Base-by-base conservation (phyloP, 2,888 invertebrate species). In the Dendrolimus houi region DNA sequence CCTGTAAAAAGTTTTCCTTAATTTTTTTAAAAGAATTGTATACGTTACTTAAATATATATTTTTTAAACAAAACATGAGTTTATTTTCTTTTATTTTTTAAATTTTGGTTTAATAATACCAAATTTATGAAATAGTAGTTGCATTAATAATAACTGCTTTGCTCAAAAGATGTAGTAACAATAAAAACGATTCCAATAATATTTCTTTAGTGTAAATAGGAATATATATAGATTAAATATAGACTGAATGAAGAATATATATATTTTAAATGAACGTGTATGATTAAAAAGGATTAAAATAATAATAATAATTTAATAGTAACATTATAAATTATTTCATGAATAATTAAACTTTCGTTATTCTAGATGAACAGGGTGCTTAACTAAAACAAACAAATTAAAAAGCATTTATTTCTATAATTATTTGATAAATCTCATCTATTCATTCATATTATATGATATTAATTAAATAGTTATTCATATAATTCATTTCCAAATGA, bases 191-290 rank as follows among this genome's bases (percentile, higher is more conserved):
- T 56, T 47, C n/a, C 61, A 58, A 68, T 54, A 64, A 52, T 58
- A 60, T 55, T 57, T 53, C 58, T 62, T 61, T 52, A 56, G 64
- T 62, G 69, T 60, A 54, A 12, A 53, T 14, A 53, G 17, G 9
- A 42, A 47, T 55, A 29, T 40, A 29, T 40, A 52, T 52, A 52
- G 40, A 52, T 40, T 40, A 1, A 52, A 29, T 55, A 52, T 55
- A 52, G 55, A 47, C 47, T 47, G 47, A 47, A 47, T 9, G 12
- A 12, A 47, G 9, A 47, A 47, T 47, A 10, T 47, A 47, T 47
- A 47, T 47, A 47, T 9, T 47, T 47, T 47, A 47, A 47, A 47
- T 47, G 12, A 47, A 47, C 12, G 12, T 47, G 12, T 47, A 47
- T 9, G 47, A 2, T 17, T 17, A 17, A 17, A 17, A 17, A 17